These are phyloP conservation scores for Peucedramus taeniatus DNA, from an alignment of 2,113 vertebrate species.

Conservation along the genomic window DNA sequence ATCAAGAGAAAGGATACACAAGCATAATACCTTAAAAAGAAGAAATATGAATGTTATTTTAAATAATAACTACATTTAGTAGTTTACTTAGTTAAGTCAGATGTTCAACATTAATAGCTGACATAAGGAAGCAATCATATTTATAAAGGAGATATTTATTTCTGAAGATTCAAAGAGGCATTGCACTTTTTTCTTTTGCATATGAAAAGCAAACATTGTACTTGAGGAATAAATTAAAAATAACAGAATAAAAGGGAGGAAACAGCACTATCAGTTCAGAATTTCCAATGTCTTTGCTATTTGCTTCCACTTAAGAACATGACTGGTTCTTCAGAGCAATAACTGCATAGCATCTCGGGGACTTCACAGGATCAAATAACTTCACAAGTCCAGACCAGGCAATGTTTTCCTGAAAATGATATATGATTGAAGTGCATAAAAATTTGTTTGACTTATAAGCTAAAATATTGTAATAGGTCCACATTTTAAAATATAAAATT, in stretches of 20 bases:
- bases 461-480: background rate
- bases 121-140: background rate
- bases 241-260: background rate
- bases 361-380: slow-evolving; percentile 93
- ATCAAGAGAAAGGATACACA: background rate
- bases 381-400: slow-evolving; percentile 87
- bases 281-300: background rate
- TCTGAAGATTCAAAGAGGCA: background rate
- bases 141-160: slow-evolving; percentile 5
- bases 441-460: slow-evolving; percentile 12
- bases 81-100: no score
- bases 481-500: slow-evolving; percentile 9
- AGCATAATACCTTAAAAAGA: background rate
- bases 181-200: background rate
- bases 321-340: slow-evolving; percentile 82
- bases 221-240: slow-evolving; percentile 7
- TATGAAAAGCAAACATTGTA: background rate
- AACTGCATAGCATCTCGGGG: slow-evolving; percentile 91
- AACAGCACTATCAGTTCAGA: background rate
- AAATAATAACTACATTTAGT: background rate
- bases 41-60: background rate
- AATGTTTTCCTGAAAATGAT: slow-evolving; percentile 79
- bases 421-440: slow-evolving; percentile 32
- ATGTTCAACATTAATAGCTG: background rate
- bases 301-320: slow-evolving; percentile 20